phyloP scores from a whole-genome alignment of 2,797 vertebrate genomes.

The Ateles fusciceps region DNA sequence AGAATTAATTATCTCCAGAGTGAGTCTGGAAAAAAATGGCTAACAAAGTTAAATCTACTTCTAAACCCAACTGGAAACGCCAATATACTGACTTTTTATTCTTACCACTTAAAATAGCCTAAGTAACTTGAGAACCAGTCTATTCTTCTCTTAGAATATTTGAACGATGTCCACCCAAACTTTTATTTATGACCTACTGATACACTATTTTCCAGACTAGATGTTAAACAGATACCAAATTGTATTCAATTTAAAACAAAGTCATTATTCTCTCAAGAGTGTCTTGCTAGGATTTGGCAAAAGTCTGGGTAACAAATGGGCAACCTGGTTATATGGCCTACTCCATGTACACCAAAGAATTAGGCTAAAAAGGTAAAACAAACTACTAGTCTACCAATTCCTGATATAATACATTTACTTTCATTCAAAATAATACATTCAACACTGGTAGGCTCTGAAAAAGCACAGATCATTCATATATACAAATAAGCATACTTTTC shows the following conservation, averaged over 20 bases:
- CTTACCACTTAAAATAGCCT: conserved; percentile 18
- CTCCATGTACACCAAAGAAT: background rate
- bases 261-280: background rate
- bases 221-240: background rate
- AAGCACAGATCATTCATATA: background rate
- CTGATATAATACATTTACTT: background rate
- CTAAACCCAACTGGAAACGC: conserved; percentile 23
- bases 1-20: background rate
- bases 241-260: conserved; percentile 16
- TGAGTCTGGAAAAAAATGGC: conserved; percentile 16
- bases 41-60: conserved; percentile 42
- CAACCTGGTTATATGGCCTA: background rate
- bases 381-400: background rate
- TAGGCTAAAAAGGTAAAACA: background rate
- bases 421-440: background rate
- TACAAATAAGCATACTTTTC: background rate
- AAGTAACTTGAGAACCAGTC: background rate
- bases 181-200: conserved; percentile 31
- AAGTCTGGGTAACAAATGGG: background rate
- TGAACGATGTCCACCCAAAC: conserved; percentile 30
- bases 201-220: background rate
- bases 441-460: background rate
- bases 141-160: background rate
- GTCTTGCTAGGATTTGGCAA: background rate
- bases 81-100: background rate